Evolutionary conservation across 2,797 vertebrate genomes (phyloP), one percentile per base, ranked within the genome.

Genomic region (Schizopygopsis pylzovi): DNA sequence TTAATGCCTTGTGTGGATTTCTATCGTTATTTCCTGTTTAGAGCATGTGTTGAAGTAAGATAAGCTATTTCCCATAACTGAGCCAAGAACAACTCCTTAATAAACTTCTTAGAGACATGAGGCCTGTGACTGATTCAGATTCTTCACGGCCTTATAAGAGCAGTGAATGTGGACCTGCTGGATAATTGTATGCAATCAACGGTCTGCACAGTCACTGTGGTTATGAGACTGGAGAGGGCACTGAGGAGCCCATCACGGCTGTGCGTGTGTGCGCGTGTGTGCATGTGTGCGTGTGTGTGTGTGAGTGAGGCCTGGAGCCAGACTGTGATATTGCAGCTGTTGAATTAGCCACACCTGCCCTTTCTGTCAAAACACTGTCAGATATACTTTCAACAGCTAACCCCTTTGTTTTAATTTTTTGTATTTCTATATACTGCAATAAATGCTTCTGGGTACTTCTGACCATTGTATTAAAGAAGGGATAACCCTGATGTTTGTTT

Each of bases 301-400:
- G 47, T 6, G 28, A 22, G 0, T 10, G 68, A 37, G 41, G 70
- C 68, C 52, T 33, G 45, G 52, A 68, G 77, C 59, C 83, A 79
- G 59, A 33, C 72, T 70, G 22, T 56, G 33, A 37, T 79, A 81
- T 78, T 75, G 85, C 88, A 90, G 86, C 88, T 88, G 86, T 79
- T 81, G 28, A 65, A 33, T 85, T 72, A 54, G 52, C 25, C 54
- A 54, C 85, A 89, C 86, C 85, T 90, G 86, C 72, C 68, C 18
- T 33, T 68, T 84, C 63, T 79, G 52, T 87, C 86, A 89, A 87
- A 89, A 82, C 83, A 90, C 68, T 25, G 47, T 61, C 72, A 47
- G 37, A 52, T 76, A 77, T 65, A 56, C 45, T 3, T n/a, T 68
- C 68, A 61, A 63, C 59, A 37, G 28, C 68, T 68, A 54, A 73